Evolutionary conservation across 2,888 invertebrate species (phyloP), one percentile per base, ranked within the genome.

Genomic region (Tribolium freemani): DNA sequence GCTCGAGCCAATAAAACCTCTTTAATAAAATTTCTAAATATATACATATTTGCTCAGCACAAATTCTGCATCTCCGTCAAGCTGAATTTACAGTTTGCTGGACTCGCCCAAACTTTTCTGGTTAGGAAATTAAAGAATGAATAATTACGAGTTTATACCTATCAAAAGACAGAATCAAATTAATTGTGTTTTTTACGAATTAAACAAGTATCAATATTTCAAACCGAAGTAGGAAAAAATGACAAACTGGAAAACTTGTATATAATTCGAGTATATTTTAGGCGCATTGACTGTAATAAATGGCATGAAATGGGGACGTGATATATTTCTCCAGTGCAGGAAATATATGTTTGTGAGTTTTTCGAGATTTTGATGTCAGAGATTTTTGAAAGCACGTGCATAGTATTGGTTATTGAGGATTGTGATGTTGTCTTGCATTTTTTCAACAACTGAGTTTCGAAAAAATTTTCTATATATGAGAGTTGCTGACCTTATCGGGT

Each of bases 1-100:
- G 68, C 51, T 56, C 54, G 61, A 70, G 38, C 53, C 51, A 71
- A 73, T 73, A 73, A 69, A 72, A 70, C 53, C 21, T 57, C 57
- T 69, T 69, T 61, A 63, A 64, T 64, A 61, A 63, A 72, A 72
- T 50, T 56, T 63, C 63, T 63, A 63, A 63, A 63, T 63, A 63
- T 63, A 63, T 50, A 63, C 54, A 69, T 63, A 63, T 63, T 63
- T 63, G 26, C 11, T 30, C 9, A 1, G 63, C 30, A 13, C 16
- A 46, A 48, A 63, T 63, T 63, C 20, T 63, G 63, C 50, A 63
- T 63, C 31, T 26, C 11, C 50, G 21, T 21, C 20, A 46, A 46
- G 48, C 16, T 38, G 8, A 38, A 38, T 38, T 38, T 38, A 8
- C 38, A 8, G 38, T 38, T 38, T 38, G 38, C 5, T 38, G 38